Evolutionary conservation across 2,888 invertebrate species (phyloP), one percentile per base, ranked within the genome.

Genomic region (Polyploca ridens): DNA sequence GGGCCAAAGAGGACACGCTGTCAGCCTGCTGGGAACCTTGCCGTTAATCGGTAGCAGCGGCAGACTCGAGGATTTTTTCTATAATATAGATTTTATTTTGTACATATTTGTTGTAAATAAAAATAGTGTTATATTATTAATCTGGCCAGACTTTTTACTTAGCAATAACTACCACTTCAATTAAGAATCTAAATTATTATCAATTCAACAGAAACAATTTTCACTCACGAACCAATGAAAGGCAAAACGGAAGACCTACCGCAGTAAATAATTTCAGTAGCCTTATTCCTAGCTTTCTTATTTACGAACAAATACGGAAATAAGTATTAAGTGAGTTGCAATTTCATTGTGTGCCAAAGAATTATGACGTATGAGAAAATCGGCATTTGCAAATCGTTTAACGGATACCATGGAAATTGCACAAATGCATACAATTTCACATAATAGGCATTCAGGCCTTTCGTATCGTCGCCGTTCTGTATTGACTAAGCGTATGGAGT

Each of bases 281-380:
- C 49, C 49, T 7, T 49, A 16, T 49, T 49, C n/a, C 7, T n/a
- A 46, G 68, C 62, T 69, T 70, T 67, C 74, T 77, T 79, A 76
- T 82, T 81, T 76, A 78, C 71, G 83, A 81, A 81, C 87, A 89
- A 90, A 89, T 81, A 86, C 69, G 78, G 86, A 84, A 85, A 87
- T 87, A 73, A 75, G 75, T 79, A 87, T 87, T 86, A 90, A 90
- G 88, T 85, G 87, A 89, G 80, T 88, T 84, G 91, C 93, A 91
- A 91, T 92, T 93, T 90, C 86, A 91, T 93, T 93, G 93, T 93
- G 86, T 92, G 86, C 87, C 73, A 73, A 92, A 88, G 92, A 92
- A 93, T 93, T 93, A 93, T 93, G 93, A 93, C 85, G 92, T 91
- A 93, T 91, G 89, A 86, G 88, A 89, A 54, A 92, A 92, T 92